These are phyloP conservation scores for Musca vetustissima DNA, from an alignment of 1,140 invertebrate genomes.

Conservation along the genomic window DNA sequence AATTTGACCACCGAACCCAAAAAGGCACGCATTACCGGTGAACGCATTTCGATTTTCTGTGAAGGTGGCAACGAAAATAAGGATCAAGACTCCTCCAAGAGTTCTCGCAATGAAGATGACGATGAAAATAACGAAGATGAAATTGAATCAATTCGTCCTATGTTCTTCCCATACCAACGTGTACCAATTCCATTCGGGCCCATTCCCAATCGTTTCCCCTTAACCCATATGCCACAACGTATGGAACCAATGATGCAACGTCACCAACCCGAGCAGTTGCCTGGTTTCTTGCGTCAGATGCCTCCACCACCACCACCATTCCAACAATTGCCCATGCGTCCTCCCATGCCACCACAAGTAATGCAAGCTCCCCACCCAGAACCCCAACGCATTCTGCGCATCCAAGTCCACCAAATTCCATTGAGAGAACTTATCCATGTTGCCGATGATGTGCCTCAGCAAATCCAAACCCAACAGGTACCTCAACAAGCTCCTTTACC, in stretches of 20 bases:
- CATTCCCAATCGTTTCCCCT: conserved; percentile 51
- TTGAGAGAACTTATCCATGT: conserved; percentile 47
- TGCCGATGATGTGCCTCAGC: conserved; percentile 48
- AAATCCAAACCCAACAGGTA: conserved; percentile 35
- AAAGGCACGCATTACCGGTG: conserved; percentile 73
- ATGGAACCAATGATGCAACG: conserved; percentile 49
- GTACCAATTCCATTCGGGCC: conserved; percentile 52
- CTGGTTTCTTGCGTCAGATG: conserved; percentile 36
- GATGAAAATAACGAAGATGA: conserved; percentile 47
- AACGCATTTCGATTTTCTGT: conserved; percentile 83
- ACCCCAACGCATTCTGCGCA: conserved; percentile 47
- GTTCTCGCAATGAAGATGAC: conserved; percentile 33
- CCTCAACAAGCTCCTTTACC: conserved; percentile 24
- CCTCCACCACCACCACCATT: conserved; percentile 52
- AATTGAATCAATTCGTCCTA: conserved; percentile 46
- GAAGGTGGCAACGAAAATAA: conserved; percentile 70
- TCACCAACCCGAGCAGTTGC: conserved; percentile 32
- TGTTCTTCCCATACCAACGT: conserved; percentile 54
- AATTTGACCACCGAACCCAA: conserved; percentile 73
- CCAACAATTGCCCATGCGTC: conserved; percentile 54
- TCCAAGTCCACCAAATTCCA: conserved; percentile 54
- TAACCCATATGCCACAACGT: conserved; percentile 54
- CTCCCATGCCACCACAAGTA: conserved; percentile 53
- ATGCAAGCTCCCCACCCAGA: conserved; percentile 55
- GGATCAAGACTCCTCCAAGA: conserved; percentile 44